These are phyloP conservation scores for Rachycentron canadum DNA, from an alignment of 2,797 vertebrate species.

Conservation along the genomic window DNA sequence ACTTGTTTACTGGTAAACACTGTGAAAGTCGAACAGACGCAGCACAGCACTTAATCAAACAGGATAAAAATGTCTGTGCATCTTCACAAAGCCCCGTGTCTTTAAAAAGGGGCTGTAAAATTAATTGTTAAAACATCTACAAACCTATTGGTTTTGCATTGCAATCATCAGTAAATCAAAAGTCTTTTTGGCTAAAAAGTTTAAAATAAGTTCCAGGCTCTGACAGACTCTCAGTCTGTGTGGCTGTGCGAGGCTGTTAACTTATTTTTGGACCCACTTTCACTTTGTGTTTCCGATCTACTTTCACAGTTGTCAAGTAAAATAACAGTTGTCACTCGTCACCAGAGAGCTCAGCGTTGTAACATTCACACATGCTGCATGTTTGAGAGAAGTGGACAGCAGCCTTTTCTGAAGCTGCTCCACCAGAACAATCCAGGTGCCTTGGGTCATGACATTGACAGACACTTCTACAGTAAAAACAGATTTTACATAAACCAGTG, in stretches of 20 bases:
- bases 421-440: not conserved
- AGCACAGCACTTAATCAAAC: constrained; percentile 15
- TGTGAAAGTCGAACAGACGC: constrained; percentile 16
- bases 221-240: not conserved
- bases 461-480: not conserved
- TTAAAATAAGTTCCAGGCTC: not conserved
- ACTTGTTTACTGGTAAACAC: constrained; percentile 12
- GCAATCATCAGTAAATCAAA: not conserved
- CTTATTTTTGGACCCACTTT: constrained; percentile 13
- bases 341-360: not conserved
- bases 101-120: constrained; percentile 3
- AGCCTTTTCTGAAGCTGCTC: not conserved
- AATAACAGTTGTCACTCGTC: constrained; percentile 6
- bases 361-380: not conserved
- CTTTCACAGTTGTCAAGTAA: constrained; percentile 29
- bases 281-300: not conserved
- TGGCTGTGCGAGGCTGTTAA: not conserved
- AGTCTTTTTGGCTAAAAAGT: not conserved
- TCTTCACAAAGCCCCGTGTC: not conserved
- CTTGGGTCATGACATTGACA: not conserved
- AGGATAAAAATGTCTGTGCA: not conserved
- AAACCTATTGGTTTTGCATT: not conserved
- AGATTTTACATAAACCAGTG: too few species aligned
- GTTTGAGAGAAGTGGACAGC: not conserved
- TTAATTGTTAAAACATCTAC: not conserved